A percentile compares a stretch with the other conserved stretches of the same genome.
Conservation (phyloP, 2,113 vertebrate species). For the Trematocara zebra region DNA sequence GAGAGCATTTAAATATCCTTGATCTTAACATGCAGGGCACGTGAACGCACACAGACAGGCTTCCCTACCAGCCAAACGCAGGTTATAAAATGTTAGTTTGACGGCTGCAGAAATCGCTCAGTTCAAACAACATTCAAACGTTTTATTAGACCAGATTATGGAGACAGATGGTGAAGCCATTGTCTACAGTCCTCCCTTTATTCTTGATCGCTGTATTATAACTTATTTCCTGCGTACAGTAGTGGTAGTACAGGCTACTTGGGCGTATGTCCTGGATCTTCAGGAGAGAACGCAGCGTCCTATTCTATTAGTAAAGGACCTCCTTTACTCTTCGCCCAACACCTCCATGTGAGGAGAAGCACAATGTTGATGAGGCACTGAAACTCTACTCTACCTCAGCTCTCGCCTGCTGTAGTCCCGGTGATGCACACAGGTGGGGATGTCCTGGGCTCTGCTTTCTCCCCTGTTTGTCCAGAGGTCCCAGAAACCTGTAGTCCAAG, state of each 20-base stretch:
- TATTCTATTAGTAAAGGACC: background rate
- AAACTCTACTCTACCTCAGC: background rate
- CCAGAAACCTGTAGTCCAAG: background rate
- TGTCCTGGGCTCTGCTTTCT: background rate
- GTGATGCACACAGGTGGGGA: background rate
- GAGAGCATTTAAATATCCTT: background rate
- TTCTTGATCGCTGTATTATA: background rate
- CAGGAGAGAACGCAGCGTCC: background rate
- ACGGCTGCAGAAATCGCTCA: background rate
- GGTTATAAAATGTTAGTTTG: background rate
- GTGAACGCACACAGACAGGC: background rate
- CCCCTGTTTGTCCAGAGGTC: background rate
- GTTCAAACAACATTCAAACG: background rate
- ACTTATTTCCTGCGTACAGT: background rate
- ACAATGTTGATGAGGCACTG: background rate
- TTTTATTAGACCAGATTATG: background rate
- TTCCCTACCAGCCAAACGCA: background rate
- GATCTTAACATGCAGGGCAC: background rate
- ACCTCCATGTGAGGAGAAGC: background rate
- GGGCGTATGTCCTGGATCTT: background rate
- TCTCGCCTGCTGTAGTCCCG: background rate
- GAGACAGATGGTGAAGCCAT: fast-evolving
- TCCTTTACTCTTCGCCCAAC: background rate
- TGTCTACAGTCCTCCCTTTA: fast-evolving
- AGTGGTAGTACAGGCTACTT: background rate